Evolutionary conservation across 2,113 vertebrate genomes (phyloP), one percentile per base, ranked within the genome.

Genomic region (Apodemus sylvaticus): DNA sequence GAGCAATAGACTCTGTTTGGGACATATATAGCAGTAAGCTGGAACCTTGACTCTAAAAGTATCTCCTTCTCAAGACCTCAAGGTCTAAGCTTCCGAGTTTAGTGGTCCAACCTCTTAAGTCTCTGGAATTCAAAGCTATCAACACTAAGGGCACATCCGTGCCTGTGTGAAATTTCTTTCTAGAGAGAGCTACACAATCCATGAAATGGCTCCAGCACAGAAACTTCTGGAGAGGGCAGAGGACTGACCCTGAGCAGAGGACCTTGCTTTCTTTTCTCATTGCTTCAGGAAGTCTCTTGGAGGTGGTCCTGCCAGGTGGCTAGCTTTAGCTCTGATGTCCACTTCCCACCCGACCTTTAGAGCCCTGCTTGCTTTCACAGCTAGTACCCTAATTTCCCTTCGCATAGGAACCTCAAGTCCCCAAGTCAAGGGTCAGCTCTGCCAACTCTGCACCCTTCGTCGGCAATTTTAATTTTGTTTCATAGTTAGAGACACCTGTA

Each of bases 221-320:
- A 45, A 76, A 78, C 42, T 31, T 36, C 7, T 19, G 36, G 22
- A 24, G 9, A 8, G 14, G 8, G 2, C 2, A 39, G 34, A 48
- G 8, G 22, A 7, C 3, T 26, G 7, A 48, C 2, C 10, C 26
- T 6, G 31, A 7, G 6, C 3, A 1, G 20, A 20, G 11, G 36
- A 7, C 1, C 73, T 45, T 22, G 31, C 58, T 83, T 76, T 42
- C 5, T 8, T 79, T 70, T 10, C 45, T n/a, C 4, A 14, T 60
- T 64, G 8, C 48, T 20, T 66, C 12, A 11, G 51, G 26, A 42
- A 86, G 34, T 42, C 86, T 29, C 74, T 22, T 10, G 2, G 22
- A 39, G 11, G 39, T 1, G 2, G 13, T 6, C 16, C 20, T 20
- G n/a, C 3, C 10, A 3, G 0, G 0, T n/a, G 7, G 7, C 70